Evolutionary conservation across 2,888 invertebrate genomes (phyloP), one percentile per base, ranked within the genome.

Genomic region (Parnassius mnemosyne): DNA sequence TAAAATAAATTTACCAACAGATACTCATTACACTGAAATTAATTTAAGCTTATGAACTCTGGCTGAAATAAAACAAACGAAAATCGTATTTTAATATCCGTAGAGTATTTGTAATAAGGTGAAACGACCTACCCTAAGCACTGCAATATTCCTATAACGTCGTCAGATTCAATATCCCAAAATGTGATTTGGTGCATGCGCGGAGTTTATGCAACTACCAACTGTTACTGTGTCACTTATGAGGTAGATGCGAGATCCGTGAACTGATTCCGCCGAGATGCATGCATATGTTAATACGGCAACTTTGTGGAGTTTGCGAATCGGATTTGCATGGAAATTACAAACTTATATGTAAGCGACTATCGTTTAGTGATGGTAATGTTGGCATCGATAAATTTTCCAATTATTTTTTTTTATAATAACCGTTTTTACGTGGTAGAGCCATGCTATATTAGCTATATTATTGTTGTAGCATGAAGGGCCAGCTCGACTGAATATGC

Each of bases 161-260:
- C 57, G 57, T 55, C 49, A 49, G 43, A 63, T 63, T 54, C 53
- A 63, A 63, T 58, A 58, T 63, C 20, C 34, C 16, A 58, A 63
- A n/a, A 58, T 54, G 53, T 58, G 51, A 55, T 58, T 63, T 50
- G 63, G 44, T 58, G 71, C 70, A 63, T 57, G 71, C 69, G 70
- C 71, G 69, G 69, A 71, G 74, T 78, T 77, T 77, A 79, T 79
- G 76, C 77, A 73, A 71, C 68, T 68, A 66, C 73, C 76, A 72
- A 73, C 71, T 76, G 75, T 75, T 76, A 71, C 74, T 69, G 65
- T 68, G 71, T 71, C 70, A 67, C 66, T 70, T 69, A 53, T 53
- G 55, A 52, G 49, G 56, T 34, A 43, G 65, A 67, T 68, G 65
- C 65, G 61, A 63, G 58, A 57, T 61, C 61, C 51, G 49, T 51